A percentile compares a stretch with the other conserved stretches of the same genome.
These are phyloP conservation scores for Marmota monax DNA, from an alignment of 2,113 vertebrate genomes.

Conservation along the genomic window DNA sequence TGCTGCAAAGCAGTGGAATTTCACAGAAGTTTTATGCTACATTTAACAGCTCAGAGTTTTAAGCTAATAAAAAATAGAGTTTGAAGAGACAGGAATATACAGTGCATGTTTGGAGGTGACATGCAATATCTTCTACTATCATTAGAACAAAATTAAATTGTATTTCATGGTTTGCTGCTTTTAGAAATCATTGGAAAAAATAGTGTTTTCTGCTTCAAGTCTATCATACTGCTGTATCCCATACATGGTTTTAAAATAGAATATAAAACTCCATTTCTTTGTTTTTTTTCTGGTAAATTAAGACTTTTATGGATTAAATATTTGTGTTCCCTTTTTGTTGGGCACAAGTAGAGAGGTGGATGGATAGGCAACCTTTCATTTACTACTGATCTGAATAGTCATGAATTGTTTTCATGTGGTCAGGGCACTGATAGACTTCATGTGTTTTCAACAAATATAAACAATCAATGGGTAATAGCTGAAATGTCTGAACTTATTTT, in stretches of 20 bases:
- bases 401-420: neutral
- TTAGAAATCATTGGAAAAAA: conserved; percentile 43
- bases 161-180: conserved; percentile 30
- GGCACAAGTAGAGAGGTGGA: neutral
- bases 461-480: neutral
- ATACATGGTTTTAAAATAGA: neutral
- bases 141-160: conserved; percentile 58
- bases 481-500: no score
- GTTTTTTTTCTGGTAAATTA: neutral
- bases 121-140: conserved; percentile 39
- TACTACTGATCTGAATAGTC: neutral
- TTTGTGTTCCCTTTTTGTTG: neutral
- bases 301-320: neutral
- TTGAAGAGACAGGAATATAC: neutral
- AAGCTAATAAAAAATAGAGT: conserved; percentile 66
- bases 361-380: neutral
- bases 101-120: neutral
- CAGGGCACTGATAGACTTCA: neutral
- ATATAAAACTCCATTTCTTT: neutral
- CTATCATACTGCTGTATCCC: neutral
- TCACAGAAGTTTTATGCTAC: conserved; percentile 58
- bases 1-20: conserved; percentile 44
- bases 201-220: neutral
- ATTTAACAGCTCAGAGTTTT: conserved; percentile 60
- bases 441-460: neutral